phyloP scores from a whole-genome alignment of 2,797 vertebrate genomes.

The Semotilus atromaculatus region DNA sequence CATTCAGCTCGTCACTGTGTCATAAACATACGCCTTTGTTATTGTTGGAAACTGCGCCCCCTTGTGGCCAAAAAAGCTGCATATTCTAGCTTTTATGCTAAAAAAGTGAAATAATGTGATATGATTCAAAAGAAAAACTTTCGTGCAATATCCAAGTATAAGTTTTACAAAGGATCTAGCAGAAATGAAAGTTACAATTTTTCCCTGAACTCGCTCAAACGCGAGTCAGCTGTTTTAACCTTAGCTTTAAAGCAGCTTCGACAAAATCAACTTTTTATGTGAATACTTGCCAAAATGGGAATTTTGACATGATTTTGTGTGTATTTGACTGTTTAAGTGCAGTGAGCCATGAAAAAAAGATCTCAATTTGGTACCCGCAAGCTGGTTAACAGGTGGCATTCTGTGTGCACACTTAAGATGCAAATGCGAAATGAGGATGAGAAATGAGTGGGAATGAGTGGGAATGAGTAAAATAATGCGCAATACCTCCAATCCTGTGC shows the following conservation, averaged over 20 bases:
- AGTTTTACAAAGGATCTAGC: neutral
- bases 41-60: no score
- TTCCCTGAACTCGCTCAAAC: neutral
- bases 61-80: no score
- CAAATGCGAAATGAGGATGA: no score
- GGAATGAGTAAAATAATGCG: neutral
- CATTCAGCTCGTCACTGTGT: no score
- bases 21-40: no score
- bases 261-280: neutral
- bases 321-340: neutral
- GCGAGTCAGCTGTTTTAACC: neutral
- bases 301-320: neutral
- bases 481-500: neutral
- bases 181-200: neutral
- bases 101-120: neutral
- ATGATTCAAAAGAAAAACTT: neutral
- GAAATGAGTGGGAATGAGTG: no score
- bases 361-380: neutral
- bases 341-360: neutral
- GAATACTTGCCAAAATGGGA: neutral
- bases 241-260: neutral
- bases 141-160: neutral
- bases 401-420: neutral
- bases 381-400: neutral
- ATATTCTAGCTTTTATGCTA: no score